Conservation (phyloP, 2,113 vertebrate genomes). For the Myotis brandtii region DNA sequence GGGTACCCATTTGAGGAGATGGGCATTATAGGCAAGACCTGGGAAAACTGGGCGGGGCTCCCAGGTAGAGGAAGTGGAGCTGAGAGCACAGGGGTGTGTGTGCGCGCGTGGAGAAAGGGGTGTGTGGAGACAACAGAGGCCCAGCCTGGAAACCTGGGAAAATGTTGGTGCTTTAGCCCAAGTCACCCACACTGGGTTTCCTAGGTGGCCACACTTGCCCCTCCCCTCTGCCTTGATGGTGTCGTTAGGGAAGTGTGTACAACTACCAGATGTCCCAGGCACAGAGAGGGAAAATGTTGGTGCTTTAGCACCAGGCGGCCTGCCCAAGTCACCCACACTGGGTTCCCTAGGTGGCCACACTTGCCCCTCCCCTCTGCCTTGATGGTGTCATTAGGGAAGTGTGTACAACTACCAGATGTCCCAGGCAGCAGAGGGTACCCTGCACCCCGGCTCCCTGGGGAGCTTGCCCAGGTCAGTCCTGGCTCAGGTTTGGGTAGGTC, state of each 20-base stretch:
- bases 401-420: no score
- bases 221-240: rapidly evolving
- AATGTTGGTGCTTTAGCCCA: rapidly evolving
- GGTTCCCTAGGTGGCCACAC: no score
- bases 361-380: rapidly evolving
- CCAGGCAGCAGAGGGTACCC: neutral
- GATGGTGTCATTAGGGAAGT: neutral
- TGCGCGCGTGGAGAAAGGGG: neutral
- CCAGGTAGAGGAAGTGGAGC: no score
- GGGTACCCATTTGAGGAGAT: neutral
- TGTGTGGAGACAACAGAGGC: neutral
- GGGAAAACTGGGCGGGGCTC: neutral
- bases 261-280: neutral
- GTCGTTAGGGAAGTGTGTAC: neutral
- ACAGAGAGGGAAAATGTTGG: rapidly evolving
- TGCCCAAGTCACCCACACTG: rapidly evolving
- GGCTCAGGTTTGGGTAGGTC: neutral
- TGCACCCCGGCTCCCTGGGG: neutral
- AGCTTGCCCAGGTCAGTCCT: neutral
- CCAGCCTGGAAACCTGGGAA: neutral
- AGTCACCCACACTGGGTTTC: neutral
- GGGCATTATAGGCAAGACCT: neutral
- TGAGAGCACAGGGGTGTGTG: neutral
- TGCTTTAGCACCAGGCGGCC: neutral
- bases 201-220: rapidly evolving